Evolutionary conservation across 2,797 vertebrate species (phyloP).

Genomic region (Heterohyrax brucei): DNA sequence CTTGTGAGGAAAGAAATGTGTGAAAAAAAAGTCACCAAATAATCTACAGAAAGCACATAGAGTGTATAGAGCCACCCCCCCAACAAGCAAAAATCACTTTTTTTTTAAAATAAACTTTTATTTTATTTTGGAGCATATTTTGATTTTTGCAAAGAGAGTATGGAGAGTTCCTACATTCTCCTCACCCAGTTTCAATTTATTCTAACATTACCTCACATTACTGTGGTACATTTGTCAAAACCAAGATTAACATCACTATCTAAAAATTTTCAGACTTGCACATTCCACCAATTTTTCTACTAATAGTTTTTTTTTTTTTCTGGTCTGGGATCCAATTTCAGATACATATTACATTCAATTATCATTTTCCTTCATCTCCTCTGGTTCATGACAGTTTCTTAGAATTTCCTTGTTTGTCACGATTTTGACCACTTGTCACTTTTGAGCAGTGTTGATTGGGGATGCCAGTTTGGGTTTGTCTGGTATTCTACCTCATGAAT

Average conservation of each 20-base stretch:
- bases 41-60: too few species aligned
- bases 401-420: constrained; percentile 19
- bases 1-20: too few species aligned
- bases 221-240: not conserved
- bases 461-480: not conserved
- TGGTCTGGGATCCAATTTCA: not conserved
- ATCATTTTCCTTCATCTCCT: not conserved
- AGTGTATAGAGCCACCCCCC: not conserved
- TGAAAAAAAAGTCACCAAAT: too few species aligned
- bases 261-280: not conserved
- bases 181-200: not conserved
- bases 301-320: not conserved
- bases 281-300: not conserved
- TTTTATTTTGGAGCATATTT: not conserved
- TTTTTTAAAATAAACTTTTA: not conserved
- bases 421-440: constrained; percentile 3
- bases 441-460: not conserved
- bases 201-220: not conserved
- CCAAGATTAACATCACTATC: not conserved
- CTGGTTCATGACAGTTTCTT: not conserved
- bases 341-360: not conserved
- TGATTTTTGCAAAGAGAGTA: not conserved
- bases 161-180: not conserved
- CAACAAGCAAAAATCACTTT: not conserved
- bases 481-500: not conserved